Conservation (phyloP, 2,113 vertebrate genomes). For the Sinocyclocheilus anshuiensis region DNA sequence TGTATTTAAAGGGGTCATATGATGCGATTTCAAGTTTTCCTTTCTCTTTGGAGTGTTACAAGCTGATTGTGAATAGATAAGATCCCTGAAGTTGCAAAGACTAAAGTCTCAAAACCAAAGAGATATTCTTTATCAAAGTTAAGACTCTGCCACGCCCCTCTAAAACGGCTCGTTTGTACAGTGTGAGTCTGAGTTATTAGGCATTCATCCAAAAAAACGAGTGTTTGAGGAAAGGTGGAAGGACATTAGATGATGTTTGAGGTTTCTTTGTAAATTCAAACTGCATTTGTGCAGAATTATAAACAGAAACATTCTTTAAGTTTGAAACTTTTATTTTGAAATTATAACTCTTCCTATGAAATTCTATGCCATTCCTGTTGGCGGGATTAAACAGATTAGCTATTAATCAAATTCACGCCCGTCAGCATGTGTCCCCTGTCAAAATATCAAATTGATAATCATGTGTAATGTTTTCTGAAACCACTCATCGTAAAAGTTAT, state of each 20-base stretch:
- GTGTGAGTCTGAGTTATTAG: not conserved
- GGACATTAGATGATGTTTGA: not conserved
- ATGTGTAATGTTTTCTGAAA: not conserved
- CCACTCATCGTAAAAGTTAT: not conserved
- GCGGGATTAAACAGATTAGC: slow-evolving; percentile 5
- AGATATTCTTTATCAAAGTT: too few relatives aligned
- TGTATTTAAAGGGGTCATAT: too few relatives aligned
- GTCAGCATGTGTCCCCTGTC: not conserved
- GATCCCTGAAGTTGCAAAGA: too few relatives aligned
- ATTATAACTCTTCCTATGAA: not conserved
- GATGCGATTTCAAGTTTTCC: too few relatives aligned
- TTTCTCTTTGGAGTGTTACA: too few relatives aligned
- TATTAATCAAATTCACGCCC: not conserved
- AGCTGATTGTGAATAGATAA: too few relatives aligned
- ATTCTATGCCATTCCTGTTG: not conserved
- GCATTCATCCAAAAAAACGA: not conserved
- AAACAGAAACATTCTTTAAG: not conserved
- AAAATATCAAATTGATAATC: not conserved
- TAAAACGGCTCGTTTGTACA: too few relatives aligned
- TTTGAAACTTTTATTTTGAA: not conserved
- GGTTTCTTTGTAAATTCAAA: not conserved
- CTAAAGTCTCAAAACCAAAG: too few relatives aligned
- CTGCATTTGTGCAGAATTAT: not conserved
- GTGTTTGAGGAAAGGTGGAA: not conserved
- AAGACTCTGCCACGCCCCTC: too few relatives aligned